Evolutionary conservation across 2,113 vertebrate species (phyloP), one percentile per base, ranked within the genome.

Genomic region (Muntiacus muntjak): DNA sequence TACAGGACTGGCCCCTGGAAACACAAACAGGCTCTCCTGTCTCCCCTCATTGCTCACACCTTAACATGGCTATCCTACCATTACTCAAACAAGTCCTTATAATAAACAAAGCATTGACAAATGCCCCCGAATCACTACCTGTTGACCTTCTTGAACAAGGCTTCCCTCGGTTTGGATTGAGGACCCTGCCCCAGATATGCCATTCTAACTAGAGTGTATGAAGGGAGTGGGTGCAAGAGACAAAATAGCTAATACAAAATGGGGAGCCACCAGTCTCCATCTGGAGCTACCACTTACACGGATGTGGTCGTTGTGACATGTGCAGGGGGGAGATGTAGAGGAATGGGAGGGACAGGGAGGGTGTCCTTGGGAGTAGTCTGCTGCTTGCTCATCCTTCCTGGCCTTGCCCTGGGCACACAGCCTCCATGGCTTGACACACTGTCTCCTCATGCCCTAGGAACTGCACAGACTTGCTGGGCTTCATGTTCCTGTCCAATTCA

Each of bases 391-490:
- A 99, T 98, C 99, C 98, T 99, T 99, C 99, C 99, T 99, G 78
- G 98, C 99, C 98, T 99, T 99, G 97, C 99, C 99, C 99, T 99
- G 99, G 93, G 99, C 99, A 30, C 87, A 99, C 99, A 0, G 99
- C 99, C 97, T 99, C 99, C 99, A 99, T 99, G 97, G 99, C 99
- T 98, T 99, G 99, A 97, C 99, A 99, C 50, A 99, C 99, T 0
- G 99, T 99, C 97, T 99, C 99, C 97, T 99, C 99, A 47, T 99
- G 99, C 0, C 99, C 99, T 23, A 99, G 99, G 99, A 99, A 99
- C 97, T 99, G 98, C 99, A 99, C 99, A 97, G 99, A 99, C 98
- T 99, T 99, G 45, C 99, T 93, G 0, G 99, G 99, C 98, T 99
- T 99, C 98, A 99, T 99, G 98, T 99, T 98, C 92, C 99, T 99